Percentiles rank a stretch among this genome's conserved stretches.
Evolutionary conservation across 1,140 invertebrate genomes (phyloP).

Genomic region (Euura lappo): DNA sequence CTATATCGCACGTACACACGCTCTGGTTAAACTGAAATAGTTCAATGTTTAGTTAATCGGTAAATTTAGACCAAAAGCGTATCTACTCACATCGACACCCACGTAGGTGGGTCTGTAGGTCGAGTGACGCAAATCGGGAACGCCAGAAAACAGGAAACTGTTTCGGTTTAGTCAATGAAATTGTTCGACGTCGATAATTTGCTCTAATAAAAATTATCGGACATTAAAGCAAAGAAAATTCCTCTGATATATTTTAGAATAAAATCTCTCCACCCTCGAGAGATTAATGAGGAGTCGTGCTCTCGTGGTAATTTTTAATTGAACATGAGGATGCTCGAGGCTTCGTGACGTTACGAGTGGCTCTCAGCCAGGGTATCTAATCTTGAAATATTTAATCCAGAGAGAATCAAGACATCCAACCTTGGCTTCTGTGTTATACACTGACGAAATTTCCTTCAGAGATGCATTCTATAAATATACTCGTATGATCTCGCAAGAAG

Average conservation of each 20-base stretch:
- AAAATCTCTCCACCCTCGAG: too few relatives aligned
- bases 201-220: too few relatives aligned
- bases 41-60: slow-evolving; percentile 42
- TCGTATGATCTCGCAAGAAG: not conserved
- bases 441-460: slow-evolving; percentile 1
- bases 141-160: slow-evolving; percentile 44
- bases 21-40: slow-evolving; percentile 39
- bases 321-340: too few relatives aligned
- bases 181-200: too few relatives aligned
- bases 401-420: not conserved
- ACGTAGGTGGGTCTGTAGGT: slow-evolving; percentile 41
- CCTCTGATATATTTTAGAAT: too few relatives aligned
- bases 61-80: slow-evolving; percentile 51
- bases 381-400: slow-evolving; percentile 2
- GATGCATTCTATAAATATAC: slow-evolving; percentile 6
- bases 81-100: not conserved
- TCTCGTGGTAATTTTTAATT: too few relatives aligned
- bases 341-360: not conserved
- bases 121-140: slow-evolving; percentile 45
- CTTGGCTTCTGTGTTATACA: not conserved
- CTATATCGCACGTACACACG: not conserved
- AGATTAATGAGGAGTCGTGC: too few relatives aligned
- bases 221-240: too few relatives aligned
- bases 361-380: not conserved
- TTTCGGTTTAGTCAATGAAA: not conserved